Conservation (phyloP, 2,113 vertebrate genomes). For the Poeciliopsis turrubarensis region DNA sequence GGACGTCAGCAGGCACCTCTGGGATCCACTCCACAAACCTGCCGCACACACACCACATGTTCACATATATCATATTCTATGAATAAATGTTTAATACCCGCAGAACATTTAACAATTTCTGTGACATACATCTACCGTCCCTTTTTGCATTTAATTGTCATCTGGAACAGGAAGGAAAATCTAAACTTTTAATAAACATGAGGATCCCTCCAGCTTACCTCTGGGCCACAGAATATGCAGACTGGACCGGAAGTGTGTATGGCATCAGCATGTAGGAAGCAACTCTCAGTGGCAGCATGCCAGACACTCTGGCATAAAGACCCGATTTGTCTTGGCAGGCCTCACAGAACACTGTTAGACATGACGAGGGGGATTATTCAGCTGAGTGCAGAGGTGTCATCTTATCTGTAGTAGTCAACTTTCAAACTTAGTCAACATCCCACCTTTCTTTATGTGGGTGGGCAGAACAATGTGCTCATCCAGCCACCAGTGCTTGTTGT, state of each 20-base stretch:
- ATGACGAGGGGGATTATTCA: constrained; percentile 12
- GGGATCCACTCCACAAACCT: constrained; percentile 91
- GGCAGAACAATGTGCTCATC: constrained; percentile 83
- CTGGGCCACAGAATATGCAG: constrained; percentile 77
- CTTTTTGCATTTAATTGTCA: too few species aligned
- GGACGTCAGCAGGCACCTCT: constrained; percentile 85
- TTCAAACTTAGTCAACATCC: too few species aligned
- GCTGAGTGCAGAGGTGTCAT: too few species aligned
- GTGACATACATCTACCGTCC: too few species aligned
- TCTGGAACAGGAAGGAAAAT: too few species aligned
- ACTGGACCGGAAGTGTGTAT: constrained; percentile 88
- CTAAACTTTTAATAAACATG: too few species aligned
- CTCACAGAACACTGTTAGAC: constrained; percentile 82
- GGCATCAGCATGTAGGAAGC: constrained; percentile 89
- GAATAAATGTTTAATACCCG: too few species aligned
- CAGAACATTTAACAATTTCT: too few species aligned
- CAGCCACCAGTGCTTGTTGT: constrained; percentile 78
- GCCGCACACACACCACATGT: background rate
- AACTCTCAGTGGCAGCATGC: constrained; percentile 81
- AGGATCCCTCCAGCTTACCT: constrained; percentile 75
- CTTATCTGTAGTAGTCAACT: background rate
- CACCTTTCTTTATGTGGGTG: constrained; percentile 83
- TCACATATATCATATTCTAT: too few species aligned
- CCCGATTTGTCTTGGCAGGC: constrained; percentile 79
- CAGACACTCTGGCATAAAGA: constrained; percentile 78